These are phyloP conservation scores for Pandion haliaetus DNA, from an alignment of 2,113 vertebrate genomes.

Conservation along the genomic window DNA sequence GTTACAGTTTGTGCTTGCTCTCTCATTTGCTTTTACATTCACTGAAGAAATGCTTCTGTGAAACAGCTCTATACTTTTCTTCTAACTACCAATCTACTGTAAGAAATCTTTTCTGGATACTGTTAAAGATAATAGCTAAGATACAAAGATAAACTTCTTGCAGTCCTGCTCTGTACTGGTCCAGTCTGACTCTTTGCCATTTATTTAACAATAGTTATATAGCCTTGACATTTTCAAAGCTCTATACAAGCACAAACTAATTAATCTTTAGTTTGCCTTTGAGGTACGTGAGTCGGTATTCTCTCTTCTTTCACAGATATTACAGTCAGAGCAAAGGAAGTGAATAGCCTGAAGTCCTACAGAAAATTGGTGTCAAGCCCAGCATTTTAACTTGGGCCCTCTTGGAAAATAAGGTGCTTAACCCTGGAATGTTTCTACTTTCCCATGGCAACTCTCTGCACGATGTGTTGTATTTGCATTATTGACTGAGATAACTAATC, in stretches of 20 bases:
- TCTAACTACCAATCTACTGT: not conserved
- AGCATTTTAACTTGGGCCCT: not conserved
- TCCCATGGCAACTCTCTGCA: not conserved
- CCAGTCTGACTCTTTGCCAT: constrained; percentile 24
- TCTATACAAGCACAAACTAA: constrained; percentile 55
- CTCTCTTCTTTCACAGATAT: constrained; percentile 11
- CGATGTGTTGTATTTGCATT: not conserved
- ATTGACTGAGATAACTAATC: not conserved
- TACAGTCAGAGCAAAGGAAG: not conserved
- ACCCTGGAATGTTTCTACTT: not conserved
- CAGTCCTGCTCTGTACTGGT: constrained; percentile 1
- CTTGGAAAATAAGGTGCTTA: not conserved
- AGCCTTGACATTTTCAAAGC: constrained; percentile 61
- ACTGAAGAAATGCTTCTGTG: not conserved
- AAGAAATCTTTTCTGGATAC: not conserved
- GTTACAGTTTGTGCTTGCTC: not conserved
- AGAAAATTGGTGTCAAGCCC: constrained; percentile 59
- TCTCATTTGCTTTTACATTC: not conserved
- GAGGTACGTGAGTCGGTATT: constrained; percentile 52
- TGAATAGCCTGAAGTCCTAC: constrained; percentile 39
- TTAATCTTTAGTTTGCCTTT: constrained; percentile 65
- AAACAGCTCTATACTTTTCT: not conserved
- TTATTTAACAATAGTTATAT: constrained; percentile 57
- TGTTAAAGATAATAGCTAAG: not conserved
- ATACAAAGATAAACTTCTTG: not conserved